Evolutionary conservation across 2,888 invertebrate genomes (phyloP).

Genomic region (Tipula confusa): DNA sequence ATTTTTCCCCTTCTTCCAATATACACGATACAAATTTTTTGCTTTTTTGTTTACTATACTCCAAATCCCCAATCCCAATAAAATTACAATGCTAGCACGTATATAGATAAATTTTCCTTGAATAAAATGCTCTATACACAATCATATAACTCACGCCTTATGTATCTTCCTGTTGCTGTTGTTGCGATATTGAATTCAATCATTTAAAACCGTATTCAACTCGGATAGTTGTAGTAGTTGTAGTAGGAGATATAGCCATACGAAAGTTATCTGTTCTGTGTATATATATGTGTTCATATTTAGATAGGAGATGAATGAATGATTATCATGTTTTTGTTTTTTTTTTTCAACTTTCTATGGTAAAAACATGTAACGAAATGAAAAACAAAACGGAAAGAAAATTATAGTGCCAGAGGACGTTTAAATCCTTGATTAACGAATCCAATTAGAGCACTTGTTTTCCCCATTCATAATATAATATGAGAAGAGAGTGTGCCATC

Average conservation of each 20-base stretch:
- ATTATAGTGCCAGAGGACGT: conserved; percentile 40
- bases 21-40: not conserved
- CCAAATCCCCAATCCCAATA: not conserved
- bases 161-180: not conserved
- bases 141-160: not conserved
- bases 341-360: not conserved
- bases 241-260: not conserved
- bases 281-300: not conserved
- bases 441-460: conserved; percentile 42
- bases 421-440: conserved; percentile 42
- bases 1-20: not conserved
- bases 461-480: conserved; percentile 29
- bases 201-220: not conserved
- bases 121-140: not conserved
- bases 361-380: conserved; percentile 13
- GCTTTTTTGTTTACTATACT: not conserved
- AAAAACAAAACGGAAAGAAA: conserved; percentile 27
- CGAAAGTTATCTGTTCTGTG: not conserved
- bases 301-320: not conserved
- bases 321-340: conserved; percentile 14
- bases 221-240: not conserved
- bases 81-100: not conserved
- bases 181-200: not conserved
- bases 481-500: conserved; percentile 26
- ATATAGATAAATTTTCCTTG: not conserved